A percentile compares a stretch with the other conserved stretches of the same genome.
These are phyloP conservation scores for Lasaia peninsularis DNA, from an alignment of 1,140 invertebrate genomes.

Conservation along the genomic window DNA sequence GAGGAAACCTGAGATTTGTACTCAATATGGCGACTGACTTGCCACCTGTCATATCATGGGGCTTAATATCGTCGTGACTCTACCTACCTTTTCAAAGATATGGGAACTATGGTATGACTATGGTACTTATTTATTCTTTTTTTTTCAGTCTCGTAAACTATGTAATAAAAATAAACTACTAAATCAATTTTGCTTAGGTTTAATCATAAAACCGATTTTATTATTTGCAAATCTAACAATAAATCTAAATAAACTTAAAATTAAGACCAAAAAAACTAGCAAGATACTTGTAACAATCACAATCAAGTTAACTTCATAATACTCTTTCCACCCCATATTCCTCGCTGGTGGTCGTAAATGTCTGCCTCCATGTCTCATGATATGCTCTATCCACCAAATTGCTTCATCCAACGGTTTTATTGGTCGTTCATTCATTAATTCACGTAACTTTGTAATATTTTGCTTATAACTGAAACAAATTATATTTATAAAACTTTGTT, in stretches of 20 bases:
- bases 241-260: neutral
- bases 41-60: too few relatives aligned
- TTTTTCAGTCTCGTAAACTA: neutral
- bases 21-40: too few relatives aligned
- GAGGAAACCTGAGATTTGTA: too few relatives aligned
- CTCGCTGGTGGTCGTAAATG: constrained; percentile 48
- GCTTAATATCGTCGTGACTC: too few relatives aligned
- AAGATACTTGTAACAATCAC: neutral
- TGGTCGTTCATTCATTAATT: constrained; percentile 29
- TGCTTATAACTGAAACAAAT: constrained; percentile 28
- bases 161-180: neutral
- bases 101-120: too few relatives aligned
- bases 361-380: constrained; percentile 68
- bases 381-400: constrained; percentile 78
- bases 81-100: too few relatives aligned
- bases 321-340: constrained; percentile 28
- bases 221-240: neutral
- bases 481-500: neutral
- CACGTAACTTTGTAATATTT: constrained; percentile 24
- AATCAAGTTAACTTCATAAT: constrained; percentile 22
- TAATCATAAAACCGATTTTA: neutral
- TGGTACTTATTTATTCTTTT: too few relatives aligned
- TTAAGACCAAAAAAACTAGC: neutral
- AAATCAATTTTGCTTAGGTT: neutral
- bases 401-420: constrained; percentile 49